Evolutionary conservation across 2,113 vertebrate species (phyloP).

Genomic region (Phylloscopus trochilus): DNA sequence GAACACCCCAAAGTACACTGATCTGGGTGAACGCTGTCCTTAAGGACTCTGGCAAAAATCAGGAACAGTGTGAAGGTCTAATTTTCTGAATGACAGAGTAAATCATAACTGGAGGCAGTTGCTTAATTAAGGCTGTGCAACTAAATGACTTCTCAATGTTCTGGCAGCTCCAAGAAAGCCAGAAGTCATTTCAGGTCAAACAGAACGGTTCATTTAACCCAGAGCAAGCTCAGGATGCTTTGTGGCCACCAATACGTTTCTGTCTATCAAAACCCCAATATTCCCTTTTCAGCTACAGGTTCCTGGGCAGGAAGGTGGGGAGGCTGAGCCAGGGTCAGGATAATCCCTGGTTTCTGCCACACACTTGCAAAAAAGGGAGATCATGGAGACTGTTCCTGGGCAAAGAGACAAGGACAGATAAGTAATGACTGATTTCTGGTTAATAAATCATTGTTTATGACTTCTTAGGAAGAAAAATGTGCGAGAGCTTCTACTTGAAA

Average conservation of each 20-base stretch:
- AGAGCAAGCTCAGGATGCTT: background rate
- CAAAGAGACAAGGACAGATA: rapidly evolving
- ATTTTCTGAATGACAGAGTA: slow-evolving; percentile 35
- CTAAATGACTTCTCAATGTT: slow-evolving; percentile 9
- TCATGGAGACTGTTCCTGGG: rapidly evolving
- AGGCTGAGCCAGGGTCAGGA: background rate
- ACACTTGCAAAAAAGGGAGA: background rate
- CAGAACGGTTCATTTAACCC: background rate
- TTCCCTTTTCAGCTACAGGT: background rate
- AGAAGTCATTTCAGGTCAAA: slow-evolving; percentile 22
- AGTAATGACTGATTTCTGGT: background rate
- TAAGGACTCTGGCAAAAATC: background rate
- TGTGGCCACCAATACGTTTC: background rate
- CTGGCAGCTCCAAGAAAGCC: slow-evolving; percentile 3
- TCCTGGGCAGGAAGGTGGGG: background rate
- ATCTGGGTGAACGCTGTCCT: background rate
- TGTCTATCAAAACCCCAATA: background rate
- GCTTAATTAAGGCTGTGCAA: slow-evolving; percentile 36
- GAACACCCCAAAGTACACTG: background rate
- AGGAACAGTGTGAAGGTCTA: slow-evolving; percentile 8
- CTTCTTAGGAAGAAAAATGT: background rate
- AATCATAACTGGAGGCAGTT: slow-evolving; percentile 48
- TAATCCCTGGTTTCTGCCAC: rapidly evolving
- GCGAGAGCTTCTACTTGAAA: background rate
- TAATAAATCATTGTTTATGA: background rate